These are phyloP conservation scores for Smittia aterrima DNA, from an alignment of 2,888 invertebrate genomes.

Conservation along the genomic window DNA sequence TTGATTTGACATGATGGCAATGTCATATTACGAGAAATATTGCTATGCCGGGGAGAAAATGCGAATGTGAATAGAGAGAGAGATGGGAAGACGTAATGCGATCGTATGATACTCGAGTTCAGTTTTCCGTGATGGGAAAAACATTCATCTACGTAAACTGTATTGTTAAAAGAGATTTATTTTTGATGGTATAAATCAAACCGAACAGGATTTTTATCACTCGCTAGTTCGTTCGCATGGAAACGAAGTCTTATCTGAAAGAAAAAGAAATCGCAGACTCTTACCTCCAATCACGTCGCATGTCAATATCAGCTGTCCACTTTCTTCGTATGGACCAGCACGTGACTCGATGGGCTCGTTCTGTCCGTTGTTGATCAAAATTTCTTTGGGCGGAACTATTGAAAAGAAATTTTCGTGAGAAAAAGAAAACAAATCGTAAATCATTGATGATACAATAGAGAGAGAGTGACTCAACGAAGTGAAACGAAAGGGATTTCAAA, in stretches of 20 bases:
- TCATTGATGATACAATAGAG: not conserved
- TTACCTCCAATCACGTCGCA: constrained; percentile 73
- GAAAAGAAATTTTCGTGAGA: constrained; percentile 51
- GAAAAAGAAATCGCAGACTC: constrained; percentile 44
- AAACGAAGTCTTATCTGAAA: not conserved
- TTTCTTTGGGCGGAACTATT: constrained; percentile 68
- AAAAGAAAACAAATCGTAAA: constrained; percentile 2
- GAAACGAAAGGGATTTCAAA: constrained; percentile 45
- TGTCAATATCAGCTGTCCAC: constrained; percentile 65
- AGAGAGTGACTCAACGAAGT: not conserved
- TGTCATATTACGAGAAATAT: not conserved
- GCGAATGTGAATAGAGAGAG: not conserved
- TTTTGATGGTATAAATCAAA: constrained; percentile 23
- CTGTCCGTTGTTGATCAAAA: constrained; percentile 67
- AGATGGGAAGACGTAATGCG: not conserved
- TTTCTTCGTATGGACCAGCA: constrained; percentile 72
- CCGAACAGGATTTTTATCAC: constrained; percentile 26
- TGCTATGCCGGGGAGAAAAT: not conserved
- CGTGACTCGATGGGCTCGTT: constrained; percentile 60
- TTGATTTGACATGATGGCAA: constrained; percentile 35
- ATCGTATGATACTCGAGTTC: not conserved
- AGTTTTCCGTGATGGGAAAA: not conserved
- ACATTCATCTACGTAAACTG: not conserved
- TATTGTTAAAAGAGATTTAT: constrained; percentile 30
- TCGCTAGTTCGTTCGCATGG: not conserved